Conservation (phyloP, 1,140 invertebrate species). For the Araneus ventricosus region DNA sequence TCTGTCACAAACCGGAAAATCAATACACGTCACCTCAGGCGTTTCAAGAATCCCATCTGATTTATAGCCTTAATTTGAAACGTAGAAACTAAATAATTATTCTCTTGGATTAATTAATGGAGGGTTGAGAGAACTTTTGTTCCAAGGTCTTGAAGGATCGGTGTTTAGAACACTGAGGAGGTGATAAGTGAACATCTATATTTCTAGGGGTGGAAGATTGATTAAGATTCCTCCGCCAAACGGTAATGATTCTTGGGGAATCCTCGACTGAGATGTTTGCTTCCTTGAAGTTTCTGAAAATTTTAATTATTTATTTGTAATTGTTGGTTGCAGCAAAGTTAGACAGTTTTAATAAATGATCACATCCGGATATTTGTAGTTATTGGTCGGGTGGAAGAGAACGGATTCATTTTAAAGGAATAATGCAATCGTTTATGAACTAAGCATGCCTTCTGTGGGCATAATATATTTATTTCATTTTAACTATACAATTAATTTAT, state of each 20-base stretch:
- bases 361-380: no score
- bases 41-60: constrained; percentile 54
- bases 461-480: no score
- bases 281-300: no score
- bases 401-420: no score
- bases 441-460: no score
- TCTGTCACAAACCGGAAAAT: constrained; percentile 38
- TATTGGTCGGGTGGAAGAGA: no score
- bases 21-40: constrained; percentile 42
- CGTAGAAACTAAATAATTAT: constrained; percentile 61
- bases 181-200: constrained; percentile 11
- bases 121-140: constrained; percentile 33
- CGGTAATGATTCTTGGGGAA: not conserved
- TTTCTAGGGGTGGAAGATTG: not conserved
- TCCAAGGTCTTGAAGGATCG: not conserved
- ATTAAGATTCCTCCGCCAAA: not conserved
- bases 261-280: no score
- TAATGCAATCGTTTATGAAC: no score
- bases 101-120: constrained; percentile 46
- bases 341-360: no score
- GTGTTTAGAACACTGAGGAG: constrained; percentile 18
- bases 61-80: constrained; percentile 49
- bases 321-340: no score
- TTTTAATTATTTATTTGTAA: no score
- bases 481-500: no score